Evolutionary conservation across 2,888 invertebrate genomes (phyloP), one percentile per base, ranked within the genome.

Genomic region (Emmelina monodactyla): DNA sequence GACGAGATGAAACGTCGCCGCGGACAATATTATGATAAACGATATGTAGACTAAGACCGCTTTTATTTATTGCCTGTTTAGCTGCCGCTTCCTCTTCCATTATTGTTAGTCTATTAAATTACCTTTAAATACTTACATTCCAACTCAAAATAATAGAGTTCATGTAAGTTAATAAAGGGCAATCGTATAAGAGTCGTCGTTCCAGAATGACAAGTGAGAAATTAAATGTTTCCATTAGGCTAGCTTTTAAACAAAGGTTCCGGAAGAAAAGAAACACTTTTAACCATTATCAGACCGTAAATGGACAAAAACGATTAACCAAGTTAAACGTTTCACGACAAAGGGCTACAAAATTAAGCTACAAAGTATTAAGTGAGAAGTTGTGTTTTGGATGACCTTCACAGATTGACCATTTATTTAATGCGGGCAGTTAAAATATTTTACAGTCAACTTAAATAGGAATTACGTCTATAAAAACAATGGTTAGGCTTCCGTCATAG

Each of bases 1-100:
- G 47, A 40, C 35, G 45, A 61, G 59, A 63, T 66, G 61, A 62
- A 61, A 58, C 58, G 55, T 47, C 41, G 47, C 58, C 62, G 59
- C 55, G 56, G 56, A 64, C 69, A 64, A 64, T 62, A 66, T 69
- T 70, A 68, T 70, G 70, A 71, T 68, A 62, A 69, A 71, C 59
- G 59, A 58, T 55, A 62, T 51, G 51, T 47, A 55, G 53, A 49
- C 57, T 56, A 55, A 48, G 46, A 45, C 46, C 45, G 45, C 47
- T 43, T 53, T 58, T 63, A 65, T 61, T 62, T 60, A 65, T 59
- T 47, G 45, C 47, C 43, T 34, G 43, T 47, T 46, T 49, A 46
- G 46, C 45, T 44, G 31, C 37, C 31, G 43, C 45, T 50, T 45
- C 47, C 46, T 46, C 29, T n/a, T n/a, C n/a, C n/a, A n/a, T n/a